Conservation (phyloP, 2,797 vertebrate genomes). For the Bovichtus variegatus region DNA sequence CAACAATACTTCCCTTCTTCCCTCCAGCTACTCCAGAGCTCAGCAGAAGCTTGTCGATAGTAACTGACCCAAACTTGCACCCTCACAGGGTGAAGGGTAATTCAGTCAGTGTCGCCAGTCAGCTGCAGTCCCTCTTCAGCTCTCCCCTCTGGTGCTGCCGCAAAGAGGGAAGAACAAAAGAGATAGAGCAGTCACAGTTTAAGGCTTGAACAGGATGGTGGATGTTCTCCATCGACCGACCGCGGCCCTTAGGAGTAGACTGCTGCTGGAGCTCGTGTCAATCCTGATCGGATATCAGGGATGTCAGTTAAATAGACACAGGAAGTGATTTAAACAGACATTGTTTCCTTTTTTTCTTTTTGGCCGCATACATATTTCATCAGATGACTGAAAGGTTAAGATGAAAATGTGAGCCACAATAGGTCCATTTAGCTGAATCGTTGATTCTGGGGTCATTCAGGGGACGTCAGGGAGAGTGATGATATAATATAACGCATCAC, state of each 20-base stretch:
- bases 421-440: slow-evolving; percentile 74
- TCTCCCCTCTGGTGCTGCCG: slow-evolving; percentile 59
- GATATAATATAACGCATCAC: slow-evolving; percentile 83
- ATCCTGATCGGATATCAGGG: slow-evolving; percentile 52
- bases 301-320: slow-evolving; percentile 51
- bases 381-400: slow-evolving; percentile 67
- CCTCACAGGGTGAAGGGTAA: slow-evolving; percentile 72
- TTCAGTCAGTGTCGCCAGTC: slow-evolving; percentile 75
- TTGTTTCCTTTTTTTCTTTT: slow-evolving; percentile 8
- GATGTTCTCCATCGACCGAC: slow-evolving; percentile 65
- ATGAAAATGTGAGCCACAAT: slow-evolving; percentile 74
- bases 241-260: slow-evolving; percentile 51
- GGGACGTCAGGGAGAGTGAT: slow-evolving; percentile 75
- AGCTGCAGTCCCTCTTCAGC: slow-evolving; percentile 62
- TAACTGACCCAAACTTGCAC: slow-evolving; percentile 82
- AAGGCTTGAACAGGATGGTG: slow-evolving; percentile 53
- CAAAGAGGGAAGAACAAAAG: slow-evolving; percentile 59
- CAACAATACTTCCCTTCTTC: slow-evolving; percentile 64
- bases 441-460: slow-evolving; percentile 74
- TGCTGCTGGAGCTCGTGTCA: slow-evolving; percentile 41
- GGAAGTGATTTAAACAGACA: slow-evolving; percentile 51
- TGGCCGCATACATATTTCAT: slow-evolving; percentile 57
- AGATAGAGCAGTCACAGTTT: slow-evolving; percentile 62
- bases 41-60: slow-evolving; percentile 67
- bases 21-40: slow-evolving; percentile 60